Evolutionary conservation across 2,888 invertebrate species (phyloP).

Genomic region (Cheilosia pagana): DNA sequence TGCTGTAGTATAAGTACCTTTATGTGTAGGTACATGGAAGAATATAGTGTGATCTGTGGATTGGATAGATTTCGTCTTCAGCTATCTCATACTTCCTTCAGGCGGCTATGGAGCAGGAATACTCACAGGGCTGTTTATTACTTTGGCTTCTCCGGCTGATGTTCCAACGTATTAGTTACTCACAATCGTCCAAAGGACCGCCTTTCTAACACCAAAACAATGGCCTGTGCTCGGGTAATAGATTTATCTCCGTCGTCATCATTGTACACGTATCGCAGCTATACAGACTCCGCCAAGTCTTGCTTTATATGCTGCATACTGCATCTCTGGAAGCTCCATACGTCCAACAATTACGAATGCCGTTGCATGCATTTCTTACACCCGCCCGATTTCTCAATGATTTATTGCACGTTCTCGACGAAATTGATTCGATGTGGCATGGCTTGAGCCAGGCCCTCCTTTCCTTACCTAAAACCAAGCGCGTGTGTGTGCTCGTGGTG

Average conservation of each 20-base stretch:
- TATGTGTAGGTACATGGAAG: neutral
- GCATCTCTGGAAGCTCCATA: constrained; percentile 42
- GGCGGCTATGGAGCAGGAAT: constrained; percentile 35
- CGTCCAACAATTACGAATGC: constrained; percentile 54
- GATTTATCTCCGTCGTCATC: constrained; percentile 57
- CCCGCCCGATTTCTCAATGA: constrained; percentile 76
- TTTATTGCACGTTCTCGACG: constrained; percentile 76
- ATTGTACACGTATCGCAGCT: neutral
- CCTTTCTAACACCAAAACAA: constrained; percentile 67
- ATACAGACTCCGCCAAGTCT: constrained; percentile 28
- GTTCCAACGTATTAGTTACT: constrained; percentile 48
- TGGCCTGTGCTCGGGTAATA: constrained; percentile 56
- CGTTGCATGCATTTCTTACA: constrained; percentile 54
- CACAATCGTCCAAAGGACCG: constrained; percentile 37
- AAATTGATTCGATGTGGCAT: constrained; percentile 77
- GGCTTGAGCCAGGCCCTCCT: constrained; percentile 16
- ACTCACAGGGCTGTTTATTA: constrained; percentile 30
- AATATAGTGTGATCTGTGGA: constrained; percentile 20
- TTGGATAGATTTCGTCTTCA: constrained; percentile 53
- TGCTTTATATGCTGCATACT: constrained; percentile 21
- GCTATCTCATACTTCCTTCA: constrained; percentile 51
- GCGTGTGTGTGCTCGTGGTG: constrained; percentile 24
- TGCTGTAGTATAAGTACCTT: neutral
- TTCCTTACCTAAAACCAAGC: constrained; percentile 2
- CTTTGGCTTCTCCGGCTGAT: constrained; percentile 5